Percentiles rank a stretch among this genome's conserved stretches.
phyloP scores from a whole-genome alignment of 2,888 invertebrate genomes.

The Caprella mutica region DNA sequence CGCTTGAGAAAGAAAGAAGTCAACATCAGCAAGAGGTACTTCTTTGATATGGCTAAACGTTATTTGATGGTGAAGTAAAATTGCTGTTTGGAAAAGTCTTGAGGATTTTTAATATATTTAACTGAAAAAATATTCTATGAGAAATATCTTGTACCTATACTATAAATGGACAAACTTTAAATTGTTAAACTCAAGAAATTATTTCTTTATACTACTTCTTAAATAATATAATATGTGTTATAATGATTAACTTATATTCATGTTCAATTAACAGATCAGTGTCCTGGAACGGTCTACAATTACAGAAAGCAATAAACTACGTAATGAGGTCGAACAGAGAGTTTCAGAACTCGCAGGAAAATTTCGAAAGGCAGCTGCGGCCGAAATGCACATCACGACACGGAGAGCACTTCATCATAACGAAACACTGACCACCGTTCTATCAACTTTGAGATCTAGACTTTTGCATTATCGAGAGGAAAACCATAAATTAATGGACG shows the following conservation, averaged over 20 bases:
- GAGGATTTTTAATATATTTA: no score
- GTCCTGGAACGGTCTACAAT: slow-evolving; percentile 22
- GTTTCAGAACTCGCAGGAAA: slow-evolving; percentile 23
- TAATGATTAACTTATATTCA: neutral
- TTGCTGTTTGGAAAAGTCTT: no score
- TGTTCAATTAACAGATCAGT: slow-evolving; percentile 15
- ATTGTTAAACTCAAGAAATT: no score
- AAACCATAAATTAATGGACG: slow-evolving; percentile 19
- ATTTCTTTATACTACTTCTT: no score
- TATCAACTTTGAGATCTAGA: slow-evolving; percentile 21
- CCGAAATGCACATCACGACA: slow-evolving; percentile 30
- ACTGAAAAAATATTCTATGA: no score
- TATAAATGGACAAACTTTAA: no score
- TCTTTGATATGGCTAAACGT: no score
- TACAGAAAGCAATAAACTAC: slow-evolving; percentile 19
- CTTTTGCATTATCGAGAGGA: slow-evolving; percentile 18
- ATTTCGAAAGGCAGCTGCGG: slow-evolving; percentile 23
- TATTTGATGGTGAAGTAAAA: no score
- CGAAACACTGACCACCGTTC: slow-evolving; percentile 18
- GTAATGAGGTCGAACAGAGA: slow-evolving; percentile 16
- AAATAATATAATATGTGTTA: neutral
- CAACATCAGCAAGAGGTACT: slow-evolving; percentile 26
- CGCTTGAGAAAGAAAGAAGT: slow-evolving; percentile 14
- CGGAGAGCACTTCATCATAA: slow-evolving; percentile 28
- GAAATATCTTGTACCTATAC: no score